Percentiles rank a stretch among this genome's conserved stretches.
phyloP scores from a whole-genome alignment of 2,113 vertebrate genomes.

The Rhabdomys dilectus region DNA sequence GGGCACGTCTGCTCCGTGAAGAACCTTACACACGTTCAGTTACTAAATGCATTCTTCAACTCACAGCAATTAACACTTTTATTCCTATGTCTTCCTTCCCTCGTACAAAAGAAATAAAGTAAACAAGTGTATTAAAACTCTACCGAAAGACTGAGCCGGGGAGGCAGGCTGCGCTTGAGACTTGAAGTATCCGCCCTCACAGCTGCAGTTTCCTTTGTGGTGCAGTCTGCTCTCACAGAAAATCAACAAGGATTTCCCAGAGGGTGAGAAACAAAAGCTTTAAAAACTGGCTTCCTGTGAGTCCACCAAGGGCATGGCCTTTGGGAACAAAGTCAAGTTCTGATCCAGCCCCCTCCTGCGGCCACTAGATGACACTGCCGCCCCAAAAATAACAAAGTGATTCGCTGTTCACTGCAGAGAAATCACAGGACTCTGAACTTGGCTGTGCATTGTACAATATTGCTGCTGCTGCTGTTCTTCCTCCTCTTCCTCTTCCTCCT shows the following conservation, averaged over 20 bases:
- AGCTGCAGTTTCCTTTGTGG: neutral
- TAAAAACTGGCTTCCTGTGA: neutral
- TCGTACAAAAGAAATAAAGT: constrained; percentile 23
- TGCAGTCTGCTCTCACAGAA: neutral
- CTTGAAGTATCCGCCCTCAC: neutral
- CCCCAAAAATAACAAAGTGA: neutral
- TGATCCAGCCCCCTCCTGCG: neutral
- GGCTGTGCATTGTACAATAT: neutral
- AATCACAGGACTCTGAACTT: neutral
- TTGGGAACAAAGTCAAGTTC: neutral
- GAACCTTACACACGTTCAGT: too few relatives aligned
- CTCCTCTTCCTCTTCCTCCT: too few relatives aligned
- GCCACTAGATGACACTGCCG: constrained; percentile 13
- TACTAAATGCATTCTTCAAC: constrained; percentile 3
- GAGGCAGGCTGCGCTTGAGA: neutral
- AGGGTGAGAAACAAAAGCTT: neutral
- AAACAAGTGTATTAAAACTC: neutral
- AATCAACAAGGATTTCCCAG: neutral
- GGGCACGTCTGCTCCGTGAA: neutral
- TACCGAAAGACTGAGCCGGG: neutral
- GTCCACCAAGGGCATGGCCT: neutral
- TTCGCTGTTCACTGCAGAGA: neutral
- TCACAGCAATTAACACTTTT: neutral
- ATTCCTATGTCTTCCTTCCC: neutral
- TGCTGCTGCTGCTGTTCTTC: too few relatives aligned